phyloP scores from a whole-genome alignment of 2,888 invertebrate genomes.

The Drosophila rellima region DNA sequence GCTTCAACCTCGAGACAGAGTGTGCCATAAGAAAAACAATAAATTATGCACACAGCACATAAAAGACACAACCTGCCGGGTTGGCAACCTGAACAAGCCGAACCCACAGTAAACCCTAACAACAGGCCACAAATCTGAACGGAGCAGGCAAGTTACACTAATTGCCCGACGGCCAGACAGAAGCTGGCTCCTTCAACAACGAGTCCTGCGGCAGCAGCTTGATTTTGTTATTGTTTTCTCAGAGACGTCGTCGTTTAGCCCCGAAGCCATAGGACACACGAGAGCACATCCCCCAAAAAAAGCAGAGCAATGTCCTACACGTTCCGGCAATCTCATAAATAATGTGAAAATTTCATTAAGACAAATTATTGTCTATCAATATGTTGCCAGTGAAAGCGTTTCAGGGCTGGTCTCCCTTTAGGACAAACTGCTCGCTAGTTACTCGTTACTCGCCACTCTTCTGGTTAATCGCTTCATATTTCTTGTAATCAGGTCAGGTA shows the following conservation, averaged over 20 bases:
- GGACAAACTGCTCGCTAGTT: neutral
- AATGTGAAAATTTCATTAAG: constrained; percentile 85
- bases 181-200: constrained; percentile 42
- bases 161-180: constrained; percentile 65
- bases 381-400: constrained; percentile 81
- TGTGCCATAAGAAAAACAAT: constrained; percentile 62
- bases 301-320: constrained; percentile 61
- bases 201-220: constrained; percentile 62
- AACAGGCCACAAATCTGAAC: constrained; percentile 59
- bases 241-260: constrained; percentile 37
- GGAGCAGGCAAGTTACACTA: constrained; percentile 57
- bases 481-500: constrained; percentile 3
- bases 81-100: constrained; percentile 53
- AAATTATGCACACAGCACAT: constrained; percentile 76
- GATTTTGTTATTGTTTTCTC: constrained; percentile 71
- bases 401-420: constrained; percentile 16
- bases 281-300: constrained; percentile 39
- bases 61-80: constrained; percentile 71
- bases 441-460: constrained; percentile 11
- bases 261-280: constrained; percentile 55
- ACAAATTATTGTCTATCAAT: constrained; percentile 86
- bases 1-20: constrained; percentile 61
- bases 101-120: constrained; percentile 29
- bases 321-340: constrained; percentile 85
- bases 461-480: constrained; percentile 4